Base-by-base conservation (phyloP, 2,888 invertebrate genomes). In the Ernsta delagoae region DNA sequence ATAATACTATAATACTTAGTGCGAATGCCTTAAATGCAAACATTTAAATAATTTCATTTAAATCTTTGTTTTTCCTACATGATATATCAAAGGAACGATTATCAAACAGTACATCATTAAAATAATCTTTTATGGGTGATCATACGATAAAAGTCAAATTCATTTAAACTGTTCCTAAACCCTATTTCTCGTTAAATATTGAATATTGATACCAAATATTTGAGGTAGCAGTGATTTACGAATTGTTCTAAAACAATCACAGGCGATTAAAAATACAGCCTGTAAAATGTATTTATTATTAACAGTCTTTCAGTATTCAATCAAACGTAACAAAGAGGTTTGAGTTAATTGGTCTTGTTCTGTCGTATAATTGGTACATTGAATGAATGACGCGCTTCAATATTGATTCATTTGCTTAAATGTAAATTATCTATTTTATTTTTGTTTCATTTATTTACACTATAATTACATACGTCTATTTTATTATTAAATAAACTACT, bases 351-450 rank as follows among this genome's bases (percentile, higher is more conserved):
- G n/a, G 41, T 24, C 57, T n/a, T 61, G 31, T 59, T 67, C 6
- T 45, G 16, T 56, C 36, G 36, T 71, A 68, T 70, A 56, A 72
- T 61, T 70, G 69, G 72, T 74, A 74, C 74, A 75, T 71, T 74
- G 74, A 73, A 71, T n/a, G 66, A 72, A 73, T 68, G 70, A 71
- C 72, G 71, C 62, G 74, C 56, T 64, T 56, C 62, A 66, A 68
- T 68, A 66, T 66, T 70, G 64, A 62, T 70, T 43, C 31, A 61
- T 66, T 59, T 43, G 59, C 12, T 24, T 16, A 54, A 39, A 48
- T 48, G 24, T 24, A 24, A 24, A 24, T 24, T 24, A 24, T 24
- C 24, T 24, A 24, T 24, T 24, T 24, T 3, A 24, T 24, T 24
- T 24, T 24, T 24, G 24, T 24, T 24, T 24, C 24, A 24, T 24